A percentile compares a stretch with the other conserved stretches of the same genome.
These are phyloP conservation scores for Pitta sordida DNA, from an alignment of 2,113 vertebrate species.

Conservation along the genomic window DNA sequence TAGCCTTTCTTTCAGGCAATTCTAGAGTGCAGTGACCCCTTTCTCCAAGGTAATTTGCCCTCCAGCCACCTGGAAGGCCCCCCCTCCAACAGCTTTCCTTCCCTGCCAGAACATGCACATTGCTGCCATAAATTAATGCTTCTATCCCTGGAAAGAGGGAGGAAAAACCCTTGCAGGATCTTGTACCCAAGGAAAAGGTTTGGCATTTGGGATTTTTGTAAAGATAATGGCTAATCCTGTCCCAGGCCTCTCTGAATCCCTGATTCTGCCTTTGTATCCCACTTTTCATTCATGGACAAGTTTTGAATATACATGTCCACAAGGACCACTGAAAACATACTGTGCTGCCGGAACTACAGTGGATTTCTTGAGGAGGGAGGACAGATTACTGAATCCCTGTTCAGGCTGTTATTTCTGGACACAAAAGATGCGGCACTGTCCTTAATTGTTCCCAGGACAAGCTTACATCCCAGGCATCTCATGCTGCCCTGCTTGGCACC, in stretches of 20 bases:
- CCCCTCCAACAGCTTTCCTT: neutral
- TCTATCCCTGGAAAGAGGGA: neutral
- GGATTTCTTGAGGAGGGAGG: neutral
- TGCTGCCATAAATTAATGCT: neutral
- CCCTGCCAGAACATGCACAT: neutral
- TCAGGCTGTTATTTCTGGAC: constrained; percentile 2
- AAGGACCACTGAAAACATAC: neutral
- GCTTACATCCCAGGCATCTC: neutral
- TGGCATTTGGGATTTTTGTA: neutral
- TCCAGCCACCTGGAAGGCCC: neutral
- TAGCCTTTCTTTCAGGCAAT: neutral
- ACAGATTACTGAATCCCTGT: neutral
- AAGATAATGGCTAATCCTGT: neutral
- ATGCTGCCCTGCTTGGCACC: neutral
- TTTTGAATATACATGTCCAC: neutral
- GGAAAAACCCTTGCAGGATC: neutral
- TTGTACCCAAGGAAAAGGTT: neutral
- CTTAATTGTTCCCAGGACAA: neutral
- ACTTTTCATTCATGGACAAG: neutral
- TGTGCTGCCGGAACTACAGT: neutral
- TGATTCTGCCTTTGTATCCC: neutral
- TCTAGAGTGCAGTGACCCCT: neutral
- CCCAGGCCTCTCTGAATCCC: neutral
- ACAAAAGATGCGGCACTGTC: neutral
- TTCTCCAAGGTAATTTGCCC: neutral